Evolutionary conservation across 2,797 vertebrate genomes (phyloP).

Genomic region (Poecile montanus): DNA sequence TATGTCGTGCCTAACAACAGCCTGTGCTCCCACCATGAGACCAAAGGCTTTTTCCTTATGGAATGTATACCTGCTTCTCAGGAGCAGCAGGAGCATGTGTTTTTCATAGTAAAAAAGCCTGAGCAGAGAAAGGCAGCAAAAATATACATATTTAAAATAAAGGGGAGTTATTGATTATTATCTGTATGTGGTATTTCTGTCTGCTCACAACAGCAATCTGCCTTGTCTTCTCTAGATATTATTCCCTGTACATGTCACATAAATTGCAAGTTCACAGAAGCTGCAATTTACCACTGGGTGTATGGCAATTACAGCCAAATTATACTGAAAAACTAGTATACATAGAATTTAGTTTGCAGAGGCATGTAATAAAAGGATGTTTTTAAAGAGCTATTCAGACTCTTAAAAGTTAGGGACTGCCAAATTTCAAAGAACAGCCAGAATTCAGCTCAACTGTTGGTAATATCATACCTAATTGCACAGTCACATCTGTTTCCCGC

Average conservation of each 20-base stretch:
- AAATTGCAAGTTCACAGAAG: background rate
- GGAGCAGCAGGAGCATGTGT: background rate
- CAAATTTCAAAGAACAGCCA: background rate
- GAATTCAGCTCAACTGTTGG: background rate
- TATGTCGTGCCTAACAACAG: rapidly evolving
- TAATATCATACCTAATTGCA: background rate
- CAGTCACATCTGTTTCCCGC: background rate
- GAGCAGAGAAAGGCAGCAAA: background rate
- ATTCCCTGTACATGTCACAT: background rate
- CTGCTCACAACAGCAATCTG: background rate
- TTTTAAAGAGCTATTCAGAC: background rate
- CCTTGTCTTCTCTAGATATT: background rate
- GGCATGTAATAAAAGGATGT: background rate
- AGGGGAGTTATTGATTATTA: background rate
- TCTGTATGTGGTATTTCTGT: background rate
- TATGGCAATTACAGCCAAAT: background rate
- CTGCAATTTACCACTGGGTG: background rate
- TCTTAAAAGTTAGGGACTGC: background rate
- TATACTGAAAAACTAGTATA: background rate
- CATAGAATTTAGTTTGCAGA: background rate
- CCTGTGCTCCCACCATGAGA: background rate
- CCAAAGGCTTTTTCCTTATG: background rate
- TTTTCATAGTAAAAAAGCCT: background rate
- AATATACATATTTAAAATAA: background rate
- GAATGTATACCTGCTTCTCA: background rate